phyloP scores from a whole-genome alignment of 2,113 vertebrate species.

The Misgurnus mizolepis region DNA sequence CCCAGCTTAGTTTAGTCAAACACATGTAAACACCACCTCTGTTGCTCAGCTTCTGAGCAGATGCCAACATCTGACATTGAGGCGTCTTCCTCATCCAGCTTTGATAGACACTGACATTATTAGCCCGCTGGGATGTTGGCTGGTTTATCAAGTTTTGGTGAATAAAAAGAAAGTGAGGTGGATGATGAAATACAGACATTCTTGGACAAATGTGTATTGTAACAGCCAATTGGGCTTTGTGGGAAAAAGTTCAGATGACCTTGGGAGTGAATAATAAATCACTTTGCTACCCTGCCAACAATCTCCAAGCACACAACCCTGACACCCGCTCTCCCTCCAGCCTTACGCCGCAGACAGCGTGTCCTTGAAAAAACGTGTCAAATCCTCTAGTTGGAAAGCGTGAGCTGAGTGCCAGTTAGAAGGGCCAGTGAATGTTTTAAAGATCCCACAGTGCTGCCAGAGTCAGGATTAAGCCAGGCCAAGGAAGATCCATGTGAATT shows the following conservation, averaged over 20 bases:
- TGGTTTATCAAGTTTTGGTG: constrained; percentile 15
- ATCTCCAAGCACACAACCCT: not conserved
- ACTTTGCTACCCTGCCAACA: constrained; percentile 8
- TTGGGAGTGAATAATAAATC: constrained; percentile 19
- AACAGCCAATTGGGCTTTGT: not conserved
- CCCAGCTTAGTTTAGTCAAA: not conserved
- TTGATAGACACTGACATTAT: constrained; percentile 32
- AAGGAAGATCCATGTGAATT: constrained; percentile 22
- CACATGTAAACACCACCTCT: constrained; percentile 5
- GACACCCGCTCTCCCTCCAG: not conserved
- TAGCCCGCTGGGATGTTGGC: constrained; percentile 30
- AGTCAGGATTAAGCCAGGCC: constrained; percentile 39
- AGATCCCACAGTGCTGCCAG: constrained; percentile 30
- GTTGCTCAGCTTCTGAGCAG: constrained; percentile 29
- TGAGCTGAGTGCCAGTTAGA: constrained; percentile 20
- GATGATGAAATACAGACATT: constrained; percentile 18
- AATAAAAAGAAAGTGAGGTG: not conserved
- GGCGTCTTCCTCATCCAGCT: constrained; percentile 4
- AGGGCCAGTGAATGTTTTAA: constrained; percentile 38
- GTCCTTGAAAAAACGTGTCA: constrained; percentile 37
- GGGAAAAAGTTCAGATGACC: constrained; percentile 4
- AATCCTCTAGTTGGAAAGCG: constrained; percentile 24
- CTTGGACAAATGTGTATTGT: constrained; percentile 11
- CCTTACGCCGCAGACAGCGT: not conserved
- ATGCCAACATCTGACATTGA: constrained; percentile 31